Evolutionary conservation across 1,140 invertebrate genomes (phyloP), one percentile per base, ranked within the genome.

Genomic region (Drosophila dunni): DNA sequence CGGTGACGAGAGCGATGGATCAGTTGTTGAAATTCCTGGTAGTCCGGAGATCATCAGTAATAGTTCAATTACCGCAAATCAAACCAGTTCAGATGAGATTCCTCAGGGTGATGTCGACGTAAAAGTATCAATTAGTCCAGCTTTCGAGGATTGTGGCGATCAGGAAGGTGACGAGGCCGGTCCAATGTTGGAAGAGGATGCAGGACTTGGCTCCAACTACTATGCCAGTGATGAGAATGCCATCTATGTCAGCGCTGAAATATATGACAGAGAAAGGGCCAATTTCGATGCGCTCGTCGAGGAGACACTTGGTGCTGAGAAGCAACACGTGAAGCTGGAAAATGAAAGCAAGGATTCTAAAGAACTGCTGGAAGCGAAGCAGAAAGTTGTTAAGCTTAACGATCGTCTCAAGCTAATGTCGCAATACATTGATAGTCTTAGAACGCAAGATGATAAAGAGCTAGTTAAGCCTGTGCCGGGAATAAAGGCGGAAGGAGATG

Each of bases 141-240:
- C 24, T 0, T 15, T 45, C 7, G 17, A 53, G 0, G 80, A 71
- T 0, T 78, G 81, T 53, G 29, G 5, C 8, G 34, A 71, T 45
- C n/a, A 74, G 80, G 0, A 83, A 79, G 0, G 90, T 29, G 1
- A 74, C 5, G 61, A 80, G 8, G 13, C n/a, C 5, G 40, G n/a
- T 7, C 45, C 6, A 45, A 7, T 8, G 7, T 7, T 46, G 2
- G 15, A 10, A 10, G 15, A n/a, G 46, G 11, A 17, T 4, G 33
- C 4, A 17, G 57, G n/a, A 7, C 6, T 53, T 6, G 36, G 7
- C 17, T 29, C 7, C 9, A 63, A 79, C 29, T 79, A 79, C 15
- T 29, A 29, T 29, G 63, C 63, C 7, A 53, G 36, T 17, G 77
- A 79, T 45, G 20, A 42, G 13, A 34, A 57, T 45, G 65, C 45